phyloP scores from a whole-genome alignment of 2,113 vertebrate genomes.

The Caretta caretta region DNA sequence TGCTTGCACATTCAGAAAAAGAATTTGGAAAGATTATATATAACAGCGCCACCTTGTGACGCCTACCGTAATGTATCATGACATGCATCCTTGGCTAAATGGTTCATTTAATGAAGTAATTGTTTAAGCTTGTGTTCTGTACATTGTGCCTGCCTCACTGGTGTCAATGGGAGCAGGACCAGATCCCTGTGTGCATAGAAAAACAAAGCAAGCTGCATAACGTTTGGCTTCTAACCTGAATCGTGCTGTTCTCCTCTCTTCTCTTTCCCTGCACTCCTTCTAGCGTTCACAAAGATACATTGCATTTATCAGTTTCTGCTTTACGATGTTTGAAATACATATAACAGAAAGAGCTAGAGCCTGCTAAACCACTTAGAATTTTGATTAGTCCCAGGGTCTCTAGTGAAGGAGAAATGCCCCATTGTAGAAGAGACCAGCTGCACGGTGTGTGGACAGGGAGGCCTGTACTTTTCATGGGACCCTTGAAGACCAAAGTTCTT shows the following conservation, averaged over 20 bases:
- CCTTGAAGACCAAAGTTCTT: neutral
- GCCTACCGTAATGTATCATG: neutral
- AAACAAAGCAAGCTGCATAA: neutral
- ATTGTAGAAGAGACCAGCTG: neutral
- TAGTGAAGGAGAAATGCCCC: neutral
- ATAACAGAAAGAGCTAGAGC: neutral
- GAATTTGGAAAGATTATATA: accelerated
- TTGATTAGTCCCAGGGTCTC: neutral
- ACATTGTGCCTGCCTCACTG: too few species aligned
- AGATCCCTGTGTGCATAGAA: neutral
- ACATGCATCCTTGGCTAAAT: too few species aligned
- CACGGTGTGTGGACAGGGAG: neutral
- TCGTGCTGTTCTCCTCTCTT: neutral
- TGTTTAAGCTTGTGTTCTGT: too few species aligned
- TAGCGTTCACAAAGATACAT: neutral
- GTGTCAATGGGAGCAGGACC: too few species aligned
- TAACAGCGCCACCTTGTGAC: neutral
- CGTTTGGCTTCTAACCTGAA: neutral
- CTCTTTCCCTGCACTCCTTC: neutral
- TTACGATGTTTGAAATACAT: neutral
- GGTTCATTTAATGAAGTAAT: too few species aligned
- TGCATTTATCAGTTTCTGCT: neutral
- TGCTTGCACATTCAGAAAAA: neutral
- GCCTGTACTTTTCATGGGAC: neutral
- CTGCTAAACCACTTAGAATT: neutral